Conservation (phyloP, 2,888 invertebrate species). For the Heliconius aoede region DNA sequence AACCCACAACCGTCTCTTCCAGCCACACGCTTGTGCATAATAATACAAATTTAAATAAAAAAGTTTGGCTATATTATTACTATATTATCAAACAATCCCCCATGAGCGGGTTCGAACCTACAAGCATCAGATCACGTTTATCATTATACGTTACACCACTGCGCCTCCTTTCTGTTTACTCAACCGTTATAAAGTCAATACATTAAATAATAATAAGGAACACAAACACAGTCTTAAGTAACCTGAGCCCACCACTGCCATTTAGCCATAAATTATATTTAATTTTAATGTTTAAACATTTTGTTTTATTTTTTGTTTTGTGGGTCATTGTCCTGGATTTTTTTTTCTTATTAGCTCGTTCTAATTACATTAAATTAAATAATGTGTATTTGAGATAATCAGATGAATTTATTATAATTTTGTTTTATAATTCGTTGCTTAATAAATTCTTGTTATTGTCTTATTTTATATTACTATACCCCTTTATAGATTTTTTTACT, state of each 20-base stretch:
- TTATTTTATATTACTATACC: not conserved
- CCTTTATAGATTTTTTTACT: no score
- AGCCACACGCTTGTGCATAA: no score
- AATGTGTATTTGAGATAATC: not conserved
- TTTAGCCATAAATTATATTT: slow-evolving; percentile 40
- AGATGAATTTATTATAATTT: not conserved
- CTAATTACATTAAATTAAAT: slow-evolving; percentile 2
- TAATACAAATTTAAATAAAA: no score
- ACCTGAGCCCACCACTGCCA: slow-evolving; percentile 31
- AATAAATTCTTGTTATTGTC: not conserved
- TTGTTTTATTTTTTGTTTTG: slow-evolving; percentile 23
- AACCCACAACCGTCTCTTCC: no score
- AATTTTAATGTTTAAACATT: slow-evolving; percentile 34
- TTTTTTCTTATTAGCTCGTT: not conserved
- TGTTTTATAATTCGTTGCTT: not conserved
- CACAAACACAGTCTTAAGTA: slow-evolving; percentile 22
- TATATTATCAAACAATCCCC: no score
- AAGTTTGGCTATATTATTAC: no score
- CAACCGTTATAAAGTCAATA: slow-evolving; percentile 31
- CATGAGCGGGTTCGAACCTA: not conserved
- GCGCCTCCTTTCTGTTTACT: not conserved
- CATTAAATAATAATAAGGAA: slow-evolving; percentile 28
- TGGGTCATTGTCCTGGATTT: slow-evolving; percentile 32
- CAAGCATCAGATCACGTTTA: no score
- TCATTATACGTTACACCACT: no score